Conservation (phyloP, 2,797 vertebrate genomes). For the Picus viridis region DNA sequence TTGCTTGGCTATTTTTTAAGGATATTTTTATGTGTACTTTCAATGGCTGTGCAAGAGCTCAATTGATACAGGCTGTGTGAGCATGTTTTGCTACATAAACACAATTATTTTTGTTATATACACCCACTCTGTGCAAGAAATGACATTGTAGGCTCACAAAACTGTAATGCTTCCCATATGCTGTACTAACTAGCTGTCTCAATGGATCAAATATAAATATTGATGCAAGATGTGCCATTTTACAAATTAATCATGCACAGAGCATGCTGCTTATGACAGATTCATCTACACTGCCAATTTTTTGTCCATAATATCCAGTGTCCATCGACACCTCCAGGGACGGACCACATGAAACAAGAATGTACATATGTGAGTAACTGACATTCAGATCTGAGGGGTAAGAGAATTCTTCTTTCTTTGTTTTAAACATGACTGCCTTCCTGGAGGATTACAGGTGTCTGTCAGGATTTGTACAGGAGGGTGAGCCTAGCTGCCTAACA, state of each 20-base stretch:
- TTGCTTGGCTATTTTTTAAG: constrained; percentile 30
- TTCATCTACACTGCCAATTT: constrained; percentile 1
- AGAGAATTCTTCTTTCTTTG: not conserved
- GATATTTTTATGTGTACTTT: constrained; percentile 53
- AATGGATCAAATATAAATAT: constrained; percentile 60
- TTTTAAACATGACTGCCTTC: not conserved
- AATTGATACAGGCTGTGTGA: constrained; percentile 38
- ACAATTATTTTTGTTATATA: constrained; percentile 57
- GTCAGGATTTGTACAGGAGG: not conserved
- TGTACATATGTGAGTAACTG: not conserved
- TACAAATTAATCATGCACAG: constrained; percentile 39
- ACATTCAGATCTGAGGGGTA: not conserved
- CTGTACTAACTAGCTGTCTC: constrained; percentile 27
- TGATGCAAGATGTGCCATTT: constrained; percentile 36
- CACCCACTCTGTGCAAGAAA: constrained; percentile 51
- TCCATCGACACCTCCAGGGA: constrained; percentile 3
- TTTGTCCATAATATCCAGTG: constrained; percentile 1
- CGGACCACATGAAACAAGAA: constrained; percentile 30
- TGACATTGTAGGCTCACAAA: constrained; percentile 47
- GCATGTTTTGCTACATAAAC: constrained; percentile 61
- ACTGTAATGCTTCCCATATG: constrained; percentile 69
- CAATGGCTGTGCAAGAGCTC: constrained; percentile 44
- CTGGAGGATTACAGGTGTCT: not conserved
- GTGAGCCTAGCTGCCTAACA: not conserved
- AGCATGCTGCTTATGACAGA: constrained; percentile 31